Evolutionary conservation across 2,113 vertebrate genomes (phyloP).

Genomic region (Callorhinus ursinus): DNA sequence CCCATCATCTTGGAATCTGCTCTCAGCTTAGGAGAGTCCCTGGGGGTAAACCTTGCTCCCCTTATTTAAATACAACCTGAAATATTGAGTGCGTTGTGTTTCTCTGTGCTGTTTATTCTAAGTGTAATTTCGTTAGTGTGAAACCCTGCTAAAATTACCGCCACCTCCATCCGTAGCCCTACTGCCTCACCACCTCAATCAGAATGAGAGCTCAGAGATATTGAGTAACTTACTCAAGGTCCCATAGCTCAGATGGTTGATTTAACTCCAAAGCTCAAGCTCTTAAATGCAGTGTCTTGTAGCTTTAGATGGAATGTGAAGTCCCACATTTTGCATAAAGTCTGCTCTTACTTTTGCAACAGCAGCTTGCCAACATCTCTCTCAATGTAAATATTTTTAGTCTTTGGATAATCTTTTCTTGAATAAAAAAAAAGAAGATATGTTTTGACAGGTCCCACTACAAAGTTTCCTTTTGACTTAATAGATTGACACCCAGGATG

Average conservation of each 20-base stretch:
- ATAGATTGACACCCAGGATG: not conserved
- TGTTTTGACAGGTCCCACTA: not conserved
- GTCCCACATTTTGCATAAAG: not conserved
- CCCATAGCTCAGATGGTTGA: not conserved
- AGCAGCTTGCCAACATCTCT: not conserved
- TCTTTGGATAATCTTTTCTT: not conserved
- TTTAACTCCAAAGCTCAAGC: not conserved
- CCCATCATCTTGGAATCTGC: not conserved
- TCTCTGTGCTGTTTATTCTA: not conserved
- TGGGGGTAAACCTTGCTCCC: not conserved
- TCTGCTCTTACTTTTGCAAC: not conserved
- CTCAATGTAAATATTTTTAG: not conserved
- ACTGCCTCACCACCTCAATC: not conserved
- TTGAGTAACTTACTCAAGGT: not conserved
- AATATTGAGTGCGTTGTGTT: not conserved
- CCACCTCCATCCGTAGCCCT: not conserved
- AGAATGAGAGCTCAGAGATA: not conserved
- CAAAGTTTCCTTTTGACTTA: conserved; percentile 41
- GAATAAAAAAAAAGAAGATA: not conserved
- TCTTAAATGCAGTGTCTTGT: not conserved
- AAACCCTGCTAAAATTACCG: not conserved
- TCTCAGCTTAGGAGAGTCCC: not conserved
- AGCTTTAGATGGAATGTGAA: not conserved
- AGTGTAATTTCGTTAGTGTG: not conserved
- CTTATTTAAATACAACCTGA: not conserved